These are phyloP conservation scores for Buceros bicornis DNA, from an alignment of 2,797 vertebrate species.

Conservation along the genomic window DNA sequence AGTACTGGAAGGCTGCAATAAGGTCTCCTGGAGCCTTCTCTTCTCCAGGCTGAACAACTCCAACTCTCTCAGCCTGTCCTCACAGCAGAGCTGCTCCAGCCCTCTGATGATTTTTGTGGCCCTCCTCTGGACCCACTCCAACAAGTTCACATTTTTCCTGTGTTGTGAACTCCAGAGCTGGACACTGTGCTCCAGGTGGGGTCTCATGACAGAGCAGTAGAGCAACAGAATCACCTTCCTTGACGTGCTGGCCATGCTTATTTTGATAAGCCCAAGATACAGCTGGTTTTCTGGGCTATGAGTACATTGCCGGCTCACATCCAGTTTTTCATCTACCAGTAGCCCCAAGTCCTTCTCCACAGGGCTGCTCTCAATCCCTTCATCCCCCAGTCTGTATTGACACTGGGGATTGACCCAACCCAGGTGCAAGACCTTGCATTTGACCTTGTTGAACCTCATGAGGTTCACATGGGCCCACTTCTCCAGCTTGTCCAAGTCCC, in stretches of 20 bases:
- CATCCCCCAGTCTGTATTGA: too few relatives aligned
- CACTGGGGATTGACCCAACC: too few relatives aligned
- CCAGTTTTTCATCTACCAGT: too few relatives aligned
- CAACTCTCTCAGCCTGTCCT: not conserved
- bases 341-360: too few relatives aligned
- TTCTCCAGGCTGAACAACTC: too few relatives aligned
- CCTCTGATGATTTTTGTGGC: not conserved
- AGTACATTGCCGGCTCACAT: too few relatives aligned
- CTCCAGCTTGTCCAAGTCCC: too few relatives aligned
- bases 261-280: not conserved
- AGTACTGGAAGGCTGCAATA: not conserved
- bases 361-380: too few relatives aligned
- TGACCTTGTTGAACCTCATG: too few relatives aligned
- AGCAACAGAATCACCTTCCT: not conserved
- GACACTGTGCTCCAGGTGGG: not conserved
- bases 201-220: not conserved
- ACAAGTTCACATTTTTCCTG: not conserved
- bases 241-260: accelerated
- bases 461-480: too few relatives aligned
- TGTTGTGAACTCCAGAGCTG: not conserved
- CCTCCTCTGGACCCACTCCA: accelerated
- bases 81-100: accelerated
- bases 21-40: not conserved
- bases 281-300: too few relatives aligned
- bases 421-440: too few relatives aligned